Percentiles rank a stretch among this genome's conserved stretches.
phyloP scores from a whole-genome alignment of 92 coral and sea anemone species.

The Epizoanthus illoricatus region DNA sequence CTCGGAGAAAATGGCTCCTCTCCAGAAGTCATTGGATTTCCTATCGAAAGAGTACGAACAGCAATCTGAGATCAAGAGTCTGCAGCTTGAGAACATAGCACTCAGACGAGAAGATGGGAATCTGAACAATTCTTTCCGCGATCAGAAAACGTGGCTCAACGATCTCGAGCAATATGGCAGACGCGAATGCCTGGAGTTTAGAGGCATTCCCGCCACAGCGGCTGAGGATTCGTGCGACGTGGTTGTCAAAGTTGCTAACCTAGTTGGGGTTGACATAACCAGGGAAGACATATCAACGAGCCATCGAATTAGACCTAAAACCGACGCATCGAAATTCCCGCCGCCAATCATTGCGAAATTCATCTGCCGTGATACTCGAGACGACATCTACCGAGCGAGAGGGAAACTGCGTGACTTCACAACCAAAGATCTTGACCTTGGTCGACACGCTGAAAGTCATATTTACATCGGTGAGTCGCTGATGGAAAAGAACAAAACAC shows the following conservation, averaged over 20 bases:
- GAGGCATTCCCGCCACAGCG: neutral
- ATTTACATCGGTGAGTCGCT: constrained; percentile 36
- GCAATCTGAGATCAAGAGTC: no score
- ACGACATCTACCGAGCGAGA: constrained; percentile 24
- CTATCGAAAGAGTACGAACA: no score
- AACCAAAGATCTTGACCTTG: constrained; percentile 36
- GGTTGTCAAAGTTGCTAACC: constrained; percentile 1
- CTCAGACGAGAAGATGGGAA: no score
- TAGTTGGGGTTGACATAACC: constrained; percentile 16
- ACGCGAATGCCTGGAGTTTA: constrained; percentile 1
- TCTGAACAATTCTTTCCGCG: no score
- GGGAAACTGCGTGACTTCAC: constrained; percentile 20
- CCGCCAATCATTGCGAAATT: constrained; percentile 17
- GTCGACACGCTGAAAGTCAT: constrained; percentile 23
- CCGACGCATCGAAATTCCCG: constrained; percentile 14
- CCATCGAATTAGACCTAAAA: constrained; percentile 5
- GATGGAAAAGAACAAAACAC: constrained; percentile 17
- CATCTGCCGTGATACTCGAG: neutral
- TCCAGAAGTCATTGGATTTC: no score
- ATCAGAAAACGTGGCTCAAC: no score
- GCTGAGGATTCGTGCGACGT: neutral
- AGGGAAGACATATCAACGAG: constrained; percentile 13
- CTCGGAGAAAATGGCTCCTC: no score
- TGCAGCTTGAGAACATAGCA: no score
- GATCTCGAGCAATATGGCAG: neutral